phyloP scores from a whole-genome alignment of 2,113 vertebrate genomes.

The Tapirus terrestris region DNA sequence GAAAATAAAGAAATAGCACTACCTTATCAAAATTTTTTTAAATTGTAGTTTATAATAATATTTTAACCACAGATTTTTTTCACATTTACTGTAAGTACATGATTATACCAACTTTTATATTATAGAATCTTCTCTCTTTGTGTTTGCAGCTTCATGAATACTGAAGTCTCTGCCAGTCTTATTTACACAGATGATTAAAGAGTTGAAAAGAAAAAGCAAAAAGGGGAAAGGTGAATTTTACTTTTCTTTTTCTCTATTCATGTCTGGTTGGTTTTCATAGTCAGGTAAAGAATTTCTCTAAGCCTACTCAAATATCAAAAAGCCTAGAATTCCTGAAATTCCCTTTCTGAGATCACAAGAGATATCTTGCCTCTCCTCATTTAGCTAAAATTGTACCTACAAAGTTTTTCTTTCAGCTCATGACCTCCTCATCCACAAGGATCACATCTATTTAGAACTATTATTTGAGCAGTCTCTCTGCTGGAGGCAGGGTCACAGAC shows the following conservation, averaged over 20 bases:
- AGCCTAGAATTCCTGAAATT: conserved; percentile 46
- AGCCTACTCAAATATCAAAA: conserved; percentile 61
- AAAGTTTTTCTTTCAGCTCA: conserved; percentile 58
- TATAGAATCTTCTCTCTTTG: background rate
- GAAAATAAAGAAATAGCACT: background rate
- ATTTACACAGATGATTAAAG: conserved; percentile 35
- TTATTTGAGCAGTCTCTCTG: conserved; percentile 38
- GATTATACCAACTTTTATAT: background rate
- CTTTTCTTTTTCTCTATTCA: conserved; percentile 8
- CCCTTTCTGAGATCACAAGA: conserved; percentile 54
- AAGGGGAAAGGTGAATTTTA: background rate
- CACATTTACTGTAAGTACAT: background rate
- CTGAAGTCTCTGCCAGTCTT: background rate
- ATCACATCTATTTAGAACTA: conserved; percentile 45
- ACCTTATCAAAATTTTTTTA: background rate
- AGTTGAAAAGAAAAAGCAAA: conserved; percentile 1
- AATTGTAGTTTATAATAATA: background rate
- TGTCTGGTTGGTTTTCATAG: conserved; percentile 21
- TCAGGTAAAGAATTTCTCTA: conserved; percentile 46
- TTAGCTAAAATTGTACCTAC: conserved; percentile 62
- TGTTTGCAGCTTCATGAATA: background rate
- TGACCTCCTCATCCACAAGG: conserved; percentile 48
- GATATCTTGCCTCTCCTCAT: conserved; percentile 39
- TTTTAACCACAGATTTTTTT: background rate
- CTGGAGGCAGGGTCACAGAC: conserved; percentile 33